Evolutionary conservation across 2,113 vertebrate genomes (phyloP).

Genomic region (Talpa occidentalis): DNA sequence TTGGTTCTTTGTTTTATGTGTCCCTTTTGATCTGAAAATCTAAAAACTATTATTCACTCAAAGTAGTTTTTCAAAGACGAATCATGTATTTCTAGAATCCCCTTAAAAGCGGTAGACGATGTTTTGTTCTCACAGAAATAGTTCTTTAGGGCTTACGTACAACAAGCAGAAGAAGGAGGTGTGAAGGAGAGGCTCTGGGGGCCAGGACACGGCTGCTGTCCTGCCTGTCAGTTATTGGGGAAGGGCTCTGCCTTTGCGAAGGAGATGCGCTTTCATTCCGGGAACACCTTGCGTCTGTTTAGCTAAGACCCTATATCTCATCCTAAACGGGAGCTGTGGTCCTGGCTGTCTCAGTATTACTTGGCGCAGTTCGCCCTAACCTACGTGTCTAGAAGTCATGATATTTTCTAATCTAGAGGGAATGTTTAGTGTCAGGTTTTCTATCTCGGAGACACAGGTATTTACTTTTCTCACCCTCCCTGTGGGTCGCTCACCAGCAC

Average conservation of each 20-base stretch:
- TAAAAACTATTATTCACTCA: not conserved
- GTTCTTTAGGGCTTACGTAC: not conserved
- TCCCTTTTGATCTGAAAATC: not conserved
- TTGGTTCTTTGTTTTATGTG: not conserved
- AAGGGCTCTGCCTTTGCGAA: not conserved
- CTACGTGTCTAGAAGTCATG: no score
- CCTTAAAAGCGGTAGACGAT: not conserved
- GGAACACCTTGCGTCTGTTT: not conserved
- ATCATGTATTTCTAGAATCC: not conserved
- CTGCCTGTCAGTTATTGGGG: not conserved
- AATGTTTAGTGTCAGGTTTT: not conserved
- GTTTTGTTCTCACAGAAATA: not conserved
- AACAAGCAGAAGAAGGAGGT: not conserved
- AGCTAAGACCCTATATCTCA: not conserved
- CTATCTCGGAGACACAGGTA: not conserved
- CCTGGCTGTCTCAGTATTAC: accelerated
- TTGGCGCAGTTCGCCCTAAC: not conserved
- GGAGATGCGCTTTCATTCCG: not conserved
- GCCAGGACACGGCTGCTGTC: not conserved
- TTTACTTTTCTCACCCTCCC: not conserved
- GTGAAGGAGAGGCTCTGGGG: not conserved
- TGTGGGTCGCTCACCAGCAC: not conserved
- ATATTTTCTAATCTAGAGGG: not conserved
- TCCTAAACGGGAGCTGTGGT: not conserved
- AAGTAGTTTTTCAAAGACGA: not conserved